Evolutionary conservation across 2,888 invertebrate species (phyloP), one percentile per base, ranked within the genome.

Genomic region (Argyresthia goedartella): DNA sequence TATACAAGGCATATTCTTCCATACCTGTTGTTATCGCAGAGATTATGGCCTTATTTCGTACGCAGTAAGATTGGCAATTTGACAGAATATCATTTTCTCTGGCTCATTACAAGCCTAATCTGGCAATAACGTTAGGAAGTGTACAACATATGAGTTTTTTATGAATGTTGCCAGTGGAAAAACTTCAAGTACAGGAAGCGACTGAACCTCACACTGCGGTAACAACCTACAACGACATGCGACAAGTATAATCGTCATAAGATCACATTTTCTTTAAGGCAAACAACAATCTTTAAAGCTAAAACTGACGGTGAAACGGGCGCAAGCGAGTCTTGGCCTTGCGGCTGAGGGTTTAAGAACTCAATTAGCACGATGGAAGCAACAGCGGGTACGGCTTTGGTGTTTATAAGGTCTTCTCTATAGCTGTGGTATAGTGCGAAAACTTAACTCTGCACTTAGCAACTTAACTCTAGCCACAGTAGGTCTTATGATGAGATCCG

Each of bases 221-320:
- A 67, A 67, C 76, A 65, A 64, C 69, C 60, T 57, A 64, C 66
- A 65, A 67, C 67, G 67, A 73, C 71, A 76, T 69, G 80, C 73
- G 76, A 81, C 71, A 73, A 76, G 76, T 82, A 81, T 76, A 84
- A 76, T 76, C 79, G 75, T 85, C 85, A 81, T 81, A 85, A 84
- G 82, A 86, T 85, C 86, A 86, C 85, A 85, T 82, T 86, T 78
- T 76, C 76, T 75, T 76, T 84, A 86, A 86, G 86, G 85, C 86
- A 85, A 85, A 86, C 84, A 84, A 86, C 84, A 85, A 84, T 84
- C 63, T 74, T 85, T 85, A 85, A 85, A 85, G 85, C 85, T 86
- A 84, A 81, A 81, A 79, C 76, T 80, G 81, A 77, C 33, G 73
- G 76, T 75, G 76, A 69, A 68, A 60, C 58, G 62, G 60, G 65